Conservation (phyloP, 2,888 invertebrate species). For the Pycnomerus fuliginosus region DNA sequence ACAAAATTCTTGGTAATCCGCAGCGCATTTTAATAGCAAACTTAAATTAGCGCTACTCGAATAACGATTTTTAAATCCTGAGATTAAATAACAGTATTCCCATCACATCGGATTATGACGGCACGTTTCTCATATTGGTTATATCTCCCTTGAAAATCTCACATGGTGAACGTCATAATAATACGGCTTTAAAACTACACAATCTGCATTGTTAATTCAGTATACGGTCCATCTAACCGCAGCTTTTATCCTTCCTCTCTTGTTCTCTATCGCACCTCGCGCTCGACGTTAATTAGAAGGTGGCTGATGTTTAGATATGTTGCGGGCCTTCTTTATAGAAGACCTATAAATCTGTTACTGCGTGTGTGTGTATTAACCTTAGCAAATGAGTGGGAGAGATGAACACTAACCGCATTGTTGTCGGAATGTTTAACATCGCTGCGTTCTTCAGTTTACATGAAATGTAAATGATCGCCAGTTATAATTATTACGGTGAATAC, state of each 20-base stretch:
- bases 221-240: conserved; percentile 14
- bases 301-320: conserved; percentile 22
- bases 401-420: conserved; percentile 15
- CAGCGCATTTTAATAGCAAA: no score
- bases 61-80: no score
- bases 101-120: conserved; percentile 4
- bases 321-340: conserved; percentile 15
- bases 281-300: conserved; percentile 25
- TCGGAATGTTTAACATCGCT: conserved; percentile 26
- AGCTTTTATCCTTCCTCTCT: conserved; percentile 16
- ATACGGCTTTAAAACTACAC: conserved; percentile 14
- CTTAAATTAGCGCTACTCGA: no score
- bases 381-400: conserved; percentile 14
- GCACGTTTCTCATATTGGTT: conserved; percentile 21
- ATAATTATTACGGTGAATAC: conserved; percentile 13
- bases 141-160: conserved; percentile 17
- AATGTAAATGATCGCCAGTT: conserved; percentile 2
- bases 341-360: conserved; percentile 17
- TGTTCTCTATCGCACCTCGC: conserved; percentile 8
- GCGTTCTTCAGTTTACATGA: conserved; percentile 23
- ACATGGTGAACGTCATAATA: conserved; percentile 24
- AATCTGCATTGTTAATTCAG: conserved; percentile 23
- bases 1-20: no score
- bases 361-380: conserved; percentile 11
- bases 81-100: no score